Percentiles rank a stretch among this genome's conserved stretches.
These are phyloP conservation scores for Zaprionus lachaisei DNA, from an alignment of 1,140 invertebrate species.

Conservation along the genomic window DNA sequence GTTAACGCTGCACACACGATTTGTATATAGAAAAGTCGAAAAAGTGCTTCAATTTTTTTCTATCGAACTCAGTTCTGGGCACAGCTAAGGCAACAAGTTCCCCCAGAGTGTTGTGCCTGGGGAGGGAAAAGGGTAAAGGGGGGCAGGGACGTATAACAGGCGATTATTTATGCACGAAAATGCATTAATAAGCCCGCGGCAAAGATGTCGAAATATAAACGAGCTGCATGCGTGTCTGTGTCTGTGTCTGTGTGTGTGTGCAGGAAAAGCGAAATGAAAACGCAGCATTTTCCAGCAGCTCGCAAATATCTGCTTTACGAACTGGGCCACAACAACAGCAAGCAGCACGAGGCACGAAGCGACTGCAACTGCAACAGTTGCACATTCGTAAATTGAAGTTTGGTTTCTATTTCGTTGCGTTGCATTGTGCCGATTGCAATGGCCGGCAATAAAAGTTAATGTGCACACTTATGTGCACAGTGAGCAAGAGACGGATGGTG, in stretches of 20 bases:
- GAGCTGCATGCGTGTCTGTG: constrained; percentile 15
- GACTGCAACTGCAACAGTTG: constrained; percentile 49
- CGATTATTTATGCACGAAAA: constrained; percentile 61
- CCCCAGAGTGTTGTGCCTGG: too few relatives aligned
- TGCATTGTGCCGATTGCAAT: constrained; percentile 53
- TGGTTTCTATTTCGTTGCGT: constrained; percentile 18
- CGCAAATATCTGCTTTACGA: constrained; percentile 59
- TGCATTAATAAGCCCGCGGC: constrained; percentile 58
- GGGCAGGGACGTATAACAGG: background rate
- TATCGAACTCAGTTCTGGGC: too few relatives aligned
- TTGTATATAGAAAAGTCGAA: background rate
- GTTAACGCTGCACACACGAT: background rate
- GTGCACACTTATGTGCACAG: constrained; percentile 64
- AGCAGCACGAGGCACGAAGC: constrained; percentile 10
- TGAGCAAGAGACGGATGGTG: background rate
- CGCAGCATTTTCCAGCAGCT: constrained; percentile 64
- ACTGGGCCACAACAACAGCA: constrained; percentile 31
- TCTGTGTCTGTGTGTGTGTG: constrained; percentile 37
- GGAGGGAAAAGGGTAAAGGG: background rate
- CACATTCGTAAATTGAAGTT: constrained; percentile 60
- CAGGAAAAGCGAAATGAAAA: constrained; percentile 39
- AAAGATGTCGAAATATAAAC: constrained; percentile 39
- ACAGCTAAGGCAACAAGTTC: background rate
- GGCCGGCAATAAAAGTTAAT: constrained; percentile 74
- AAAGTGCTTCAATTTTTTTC: background rate